Base-by-base conservation (phyloP, 2,888 invertebrate species). In the Agonopterix arenella region DNA sequence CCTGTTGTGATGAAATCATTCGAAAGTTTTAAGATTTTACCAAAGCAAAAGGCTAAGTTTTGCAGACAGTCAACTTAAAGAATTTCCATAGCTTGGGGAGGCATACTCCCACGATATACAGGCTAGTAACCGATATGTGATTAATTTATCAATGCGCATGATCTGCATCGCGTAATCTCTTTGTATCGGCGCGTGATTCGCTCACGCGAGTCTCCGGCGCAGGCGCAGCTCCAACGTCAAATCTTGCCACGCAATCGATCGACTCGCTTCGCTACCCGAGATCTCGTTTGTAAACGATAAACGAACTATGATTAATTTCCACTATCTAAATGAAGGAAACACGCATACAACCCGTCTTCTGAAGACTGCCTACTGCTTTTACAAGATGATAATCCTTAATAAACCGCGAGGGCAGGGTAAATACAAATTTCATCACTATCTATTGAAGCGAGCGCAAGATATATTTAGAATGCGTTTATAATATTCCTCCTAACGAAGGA, bases 91-190 rank as follows among this genome's bases (percentile, higher is more conserved):
- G 60, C 64, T 62, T 53, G 54, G 54, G 59, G 60, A 58, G 49
- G 44, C 44, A 57, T 58, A 62, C 66, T 77, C 77, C 72, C 77
- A 80, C 76, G 75, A 75, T 76, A 67, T 68, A 65, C 59, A 5
- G 58, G 66, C 72, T 68, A 72, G 81, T 77, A 80, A 81, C 69
- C 62, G 77, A 84, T 82, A 81, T 72, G 72, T 76, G 79, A 83
- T 81, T 76, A 72, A 71, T 73, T 75, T 84, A 86, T 85, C 84
- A 75, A 68, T 75, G 78, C 73, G 69, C 79, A 77, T 77, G 79
- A 85, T 85, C 83, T 66, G 66, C 66, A 67, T 62, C 62, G 66
- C 67, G 67, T 80, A 80, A 28, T 84, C 78, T 79, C 76, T 76
- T 76, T 79, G 70, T 75, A 77, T 80, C 78, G 64, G 71, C 63